A percentile compares a stretch with the other conserved stretches of the same genome.
These are phyloP conservation scores for Vanessa atalanta DNA, from an alignment of 1,140 invertebrate genomes.

Conservation along the genomic window DNA sequence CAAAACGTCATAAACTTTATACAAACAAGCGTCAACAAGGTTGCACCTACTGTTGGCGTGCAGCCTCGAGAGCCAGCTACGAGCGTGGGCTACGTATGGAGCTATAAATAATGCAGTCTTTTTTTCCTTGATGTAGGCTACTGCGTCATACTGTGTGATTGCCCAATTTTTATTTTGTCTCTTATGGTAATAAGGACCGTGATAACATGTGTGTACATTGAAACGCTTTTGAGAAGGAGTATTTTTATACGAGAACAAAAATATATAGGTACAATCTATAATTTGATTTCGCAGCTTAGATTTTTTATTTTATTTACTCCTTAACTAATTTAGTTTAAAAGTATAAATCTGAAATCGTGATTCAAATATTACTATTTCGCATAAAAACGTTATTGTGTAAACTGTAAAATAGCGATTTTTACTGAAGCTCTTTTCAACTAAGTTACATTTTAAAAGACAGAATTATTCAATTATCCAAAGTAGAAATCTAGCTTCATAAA, in stretches of 20 bases:
- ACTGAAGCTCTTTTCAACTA: not conserved
- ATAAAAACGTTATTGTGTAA: not conserved
- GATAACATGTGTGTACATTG: too few species aligned
- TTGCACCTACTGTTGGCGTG: conserved; percentile 22
- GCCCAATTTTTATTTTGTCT: conserved; percentile 28
- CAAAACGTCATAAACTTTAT: conserved; percentile 19
- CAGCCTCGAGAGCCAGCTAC: conserved; percentile 28
- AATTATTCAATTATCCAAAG: not conserved
- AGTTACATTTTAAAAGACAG: not conserved
- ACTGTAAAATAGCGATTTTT: not conserved
- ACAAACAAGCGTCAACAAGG: conserved; percentile 24
- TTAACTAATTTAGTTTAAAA: too few species aligned
- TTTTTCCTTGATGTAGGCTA: conserved; percentile 25
- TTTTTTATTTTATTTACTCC: too few species aligned
- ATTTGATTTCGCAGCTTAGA: not conserved
- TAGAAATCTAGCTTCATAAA: not conserved
- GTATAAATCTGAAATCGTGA: not conserved
- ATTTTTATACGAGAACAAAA: not conserved
- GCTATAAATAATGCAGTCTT: conserved; percentile 26
- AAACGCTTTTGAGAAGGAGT: too few species aligned
- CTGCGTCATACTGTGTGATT: conserved; percentile 19
- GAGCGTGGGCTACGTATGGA: conserved; percentile 16
- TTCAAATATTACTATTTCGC: not conserved
- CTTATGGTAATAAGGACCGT: conserved; percentile 12
- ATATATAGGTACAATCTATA: not conserved